Base-by-base conservation (phyloP, 2,797 vertebrate genomes). In the Rhinichthys osculus region DNA sequence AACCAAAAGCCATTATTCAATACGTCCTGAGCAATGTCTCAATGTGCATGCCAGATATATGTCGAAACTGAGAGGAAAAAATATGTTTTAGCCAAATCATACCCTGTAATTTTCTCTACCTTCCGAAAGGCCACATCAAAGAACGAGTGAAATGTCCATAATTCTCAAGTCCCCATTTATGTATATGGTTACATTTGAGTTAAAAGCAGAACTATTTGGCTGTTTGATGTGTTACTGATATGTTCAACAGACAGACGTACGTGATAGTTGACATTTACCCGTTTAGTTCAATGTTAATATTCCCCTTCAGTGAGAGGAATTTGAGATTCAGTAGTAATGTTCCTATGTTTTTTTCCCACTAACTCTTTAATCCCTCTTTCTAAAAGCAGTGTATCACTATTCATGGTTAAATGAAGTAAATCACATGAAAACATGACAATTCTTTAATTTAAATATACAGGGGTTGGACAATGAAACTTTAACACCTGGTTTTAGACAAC, bases 101-200 rank as follows among this genome's bases (percentile, higher is more conserved):
- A 93, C 90, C 92, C 93, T 96, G 88, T 94, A 94, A 95, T 95
- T 95, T 93, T 90, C 93, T 85, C 93, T 94, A 95, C 94, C 93
- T 95, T 95, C 93, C 87, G 80, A 90, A 89, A 91, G 90, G 92
- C 95, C 94, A 92, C 94, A 94, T 90, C 89, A 92, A 90, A 93
- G 89, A 86, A 89, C 89, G 88, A 90, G 89, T 91, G 90, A 92
- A 93, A 90, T 92, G 92, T 92, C 92, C 93, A 89, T 91, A 92
- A 89, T 91, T 89, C 90, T 94, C 93, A 91, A 91, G 89, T 87
- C 93, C 91, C 91, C 90, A 74, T 90, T 84, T 87, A 83, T 69
- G 78, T 94, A 92, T 95, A 90, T 86, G 85, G 84, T 95, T 94
- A 92, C 91, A 62, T 52, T 88, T 91, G 88, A 93, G 92, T 92